phyloP scores from a whole-genome alignment of 2,888 invertebrate genomes.

The Drosophila koepferae region DNA sequence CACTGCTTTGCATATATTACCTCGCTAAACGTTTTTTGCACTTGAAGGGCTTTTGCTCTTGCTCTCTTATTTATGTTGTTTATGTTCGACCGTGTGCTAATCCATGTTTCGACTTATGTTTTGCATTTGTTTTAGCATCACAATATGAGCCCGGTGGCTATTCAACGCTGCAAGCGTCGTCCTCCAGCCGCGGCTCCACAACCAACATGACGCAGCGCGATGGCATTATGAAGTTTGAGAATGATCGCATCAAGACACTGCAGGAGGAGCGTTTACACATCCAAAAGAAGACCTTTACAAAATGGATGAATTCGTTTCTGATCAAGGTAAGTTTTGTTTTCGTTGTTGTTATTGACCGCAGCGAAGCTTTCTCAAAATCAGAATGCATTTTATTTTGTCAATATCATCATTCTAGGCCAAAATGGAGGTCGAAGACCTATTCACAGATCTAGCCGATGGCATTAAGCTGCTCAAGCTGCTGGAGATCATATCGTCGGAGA shows the following conservation, averaged over 20 bases:
- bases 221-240: slow-evolving; percentile 97
- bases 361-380: slow-evolving; percentile 11
- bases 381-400: slow-evolving; percentile 5
- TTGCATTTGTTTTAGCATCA: slow-evolving; percentile 85
- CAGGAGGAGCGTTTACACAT: slow-evolving; percentile 99
- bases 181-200: slow-evolving; percentile 86
- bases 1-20: slow-evolving; percentile 1
- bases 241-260: slow-evolving; percentile 97
- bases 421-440: slow-evolving; percentile 99
- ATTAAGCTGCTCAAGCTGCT: slow-evolving; percentile 95
- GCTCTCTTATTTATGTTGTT: slow-evolving; percentile 2
- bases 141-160: slow-evolving; percentile 90
- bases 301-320: slow-evolving; percentile 99
- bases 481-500: slow-evolving; percentile 99
- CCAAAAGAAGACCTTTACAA: slow-evolving; percentile 99
- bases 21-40: slow-evolving; percentile 51
- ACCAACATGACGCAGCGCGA: slow-evolving; percentile 95
- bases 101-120: slow-evolving; percentile 20
- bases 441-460: slow-evolving; percentile 98
- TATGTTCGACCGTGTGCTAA: slow-evolving; percentile 25
- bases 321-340: slow-evolving; percentile 89
- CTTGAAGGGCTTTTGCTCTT: slow-evolving; percentile 35
- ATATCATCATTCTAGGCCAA: slow-evolving; percentile 89
- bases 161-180: slow-evolving; percentile 87
- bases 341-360: background rate